Conservation (phyloP, 2,797 vertebrate species). For the Coregonus suidteri region DNA sequence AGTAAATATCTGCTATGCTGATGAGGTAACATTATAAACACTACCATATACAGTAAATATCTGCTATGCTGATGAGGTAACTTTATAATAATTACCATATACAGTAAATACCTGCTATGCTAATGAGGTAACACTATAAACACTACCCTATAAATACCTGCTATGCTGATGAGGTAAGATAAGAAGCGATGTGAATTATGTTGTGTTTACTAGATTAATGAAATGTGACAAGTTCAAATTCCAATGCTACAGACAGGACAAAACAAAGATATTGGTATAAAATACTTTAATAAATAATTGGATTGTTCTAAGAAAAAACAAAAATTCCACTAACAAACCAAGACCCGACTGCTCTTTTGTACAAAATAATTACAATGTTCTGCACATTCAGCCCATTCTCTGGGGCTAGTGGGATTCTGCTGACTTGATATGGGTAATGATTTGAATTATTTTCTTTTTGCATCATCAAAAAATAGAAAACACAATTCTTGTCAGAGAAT, state of each 20-base stretch:
- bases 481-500: slow-evolving; percentile 49
- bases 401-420: slow-evolving; percentile 48
- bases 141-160: too few species aligned
- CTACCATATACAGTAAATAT: too few species aligned
- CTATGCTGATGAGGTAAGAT: too few species aligned
- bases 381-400: slow-evolving; percentile 71
- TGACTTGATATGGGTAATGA: slow-evolving; percentile 41
- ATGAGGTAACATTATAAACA: too few species aligned
- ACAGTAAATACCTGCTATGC: too few species aligned
- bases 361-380: slow-evolving; percentile 81
- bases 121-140: too few species aligned
- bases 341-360: slow-evolving; percentile 76
- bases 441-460: slow-evolving; percentile 52
- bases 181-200: too few species aligned
- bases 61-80: too few species aligned
- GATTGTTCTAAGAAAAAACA: slow-evolving; percentile 81
- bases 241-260: slow-evolving; percentile 13
- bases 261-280: slow-evolving; percentile 80
- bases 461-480: slow-evolving; percentile 46
- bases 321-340: slow-evolving; percentile 83
- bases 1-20: too few species aligned
- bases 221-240: too few species aligned
- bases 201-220: too few species aligned
- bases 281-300: slow-evolving; percentile 96
- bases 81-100: too few species aligned